Percentiles rank a stretch among this genome's conserved stretches.
These are phyloP conservation scores for Dicerorhinus sumatrensis DNA, from an alignment of 2,113 vertebrate genomes.

Conservation along the genomic window DNA sequence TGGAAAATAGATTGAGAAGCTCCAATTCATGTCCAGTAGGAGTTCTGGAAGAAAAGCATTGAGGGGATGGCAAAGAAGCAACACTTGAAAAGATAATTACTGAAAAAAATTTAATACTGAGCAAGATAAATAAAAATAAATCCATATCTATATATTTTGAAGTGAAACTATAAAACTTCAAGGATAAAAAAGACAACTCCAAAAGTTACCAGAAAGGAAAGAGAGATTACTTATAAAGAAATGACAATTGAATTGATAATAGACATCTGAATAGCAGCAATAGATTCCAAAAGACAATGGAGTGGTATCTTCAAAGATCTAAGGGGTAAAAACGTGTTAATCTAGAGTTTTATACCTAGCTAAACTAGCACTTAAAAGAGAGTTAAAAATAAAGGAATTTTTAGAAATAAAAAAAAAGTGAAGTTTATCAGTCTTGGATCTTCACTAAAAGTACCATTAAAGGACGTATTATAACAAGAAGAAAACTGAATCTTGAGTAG, in stretches of 20 bases:
- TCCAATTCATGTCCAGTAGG: not conserved
- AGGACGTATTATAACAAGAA: not conserved
- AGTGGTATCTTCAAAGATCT: not conserved
- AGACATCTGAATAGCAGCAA: not conserved
- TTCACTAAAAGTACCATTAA: constrained; percentile 10
- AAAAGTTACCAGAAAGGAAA: not conserved
- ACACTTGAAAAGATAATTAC: not conserved
- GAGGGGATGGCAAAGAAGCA: not conserved
- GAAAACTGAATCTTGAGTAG: constrained; percentile 28
- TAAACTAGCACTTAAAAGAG: not conserved
- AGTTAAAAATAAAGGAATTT: not conserved
- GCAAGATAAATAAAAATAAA: not conserved
- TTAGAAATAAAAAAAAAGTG: not conserved
- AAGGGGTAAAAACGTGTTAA: not conserved
- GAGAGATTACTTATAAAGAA: not conserved
- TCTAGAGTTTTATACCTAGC: not conserved
- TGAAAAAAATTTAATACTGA: not conserved
- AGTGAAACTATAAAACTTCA: not conserved
- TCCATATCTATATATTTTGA: not conserved
- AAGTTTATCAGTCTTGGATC: not conserved
- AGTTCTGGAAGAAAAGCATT: not conserved
- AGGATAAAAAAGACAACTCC: not conserved
- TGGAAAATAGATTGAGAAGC: not conserved
- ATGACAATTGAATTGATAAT: not conserved
- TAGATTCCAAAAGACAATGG: not conserved